phyloP scores from a whole-genome alignment of 2,888 invertebrate genomes.

The Caenorhabditis sp. region DNA sequence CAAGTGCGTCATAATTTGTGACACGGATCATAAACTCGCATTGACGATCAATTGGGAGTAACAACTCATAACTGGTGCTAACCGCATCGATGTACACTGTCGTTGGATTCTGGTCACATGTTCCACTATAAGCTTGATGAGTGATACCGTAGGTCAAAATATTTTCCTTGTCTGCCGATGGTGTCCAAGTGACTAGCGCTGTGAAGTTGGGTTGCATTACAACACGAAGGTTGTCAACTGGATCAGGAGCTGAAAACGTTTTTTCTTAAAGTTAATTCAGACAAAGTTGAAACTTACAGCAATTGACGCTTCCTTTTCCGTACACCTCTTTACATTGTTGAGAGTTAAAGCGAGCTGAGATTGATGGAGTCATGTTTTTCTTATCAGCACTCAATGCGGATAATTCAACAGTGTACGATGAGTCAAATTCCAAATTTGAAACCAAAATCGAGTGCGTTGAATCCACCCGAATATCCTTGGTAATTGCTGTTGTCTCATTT shows the following conservation, averaged over 20 bases:
- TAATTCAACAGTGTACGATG: conserved; percentile 46
- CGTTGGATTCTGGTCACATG: conserved; percentile 46
- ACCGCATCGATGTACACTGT: conserved; percentile 56
- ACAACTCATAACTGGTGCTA: conserved; percentile 48
- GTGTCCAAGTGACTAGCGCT: conserved; percentile 57
- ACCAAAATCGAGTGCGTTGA: conserved; percentile 43
- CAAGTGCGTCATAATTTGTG: conserved; percentile 61
- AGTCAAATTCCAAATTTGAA: conserved; percentile 53
- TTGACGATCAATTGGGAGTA: conserved; percentile 39
- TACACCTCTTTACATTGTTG: conserved; percentile 61
- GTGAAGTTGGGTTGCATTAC: conserved; percentile 53
- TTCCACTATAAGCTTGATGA: conserved; percentile 37
- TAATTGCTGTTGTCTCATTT: conserved; percentile 40
- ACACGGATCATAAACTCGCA: conserved; percentile 64
- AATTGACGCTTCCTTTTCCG: conserved; percentile 63
- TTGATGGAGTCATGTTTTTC: conserved; percentile 21
- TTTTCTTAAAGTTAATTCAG: not conserved
- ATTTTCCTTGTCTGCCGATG: conserved; percentile 53
- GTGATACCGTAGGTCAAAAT: conserved; percentile 62
- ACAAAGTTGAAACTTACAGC: conserved; percentile 47
- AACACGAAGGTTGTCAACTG: conserved; percentile 59
- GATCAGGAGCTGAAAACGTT: conserved; percentile 62
- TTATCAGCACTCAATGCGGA: conserved; percentile 38
- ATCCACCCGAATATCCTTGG: conserved; percentile 40
- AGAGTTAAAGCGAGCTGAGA: conserved; percentile 48